phyloP scores from a whole-genome alignment of 1,140 invertebrate species.

The Brachionus rubens region DNA sequence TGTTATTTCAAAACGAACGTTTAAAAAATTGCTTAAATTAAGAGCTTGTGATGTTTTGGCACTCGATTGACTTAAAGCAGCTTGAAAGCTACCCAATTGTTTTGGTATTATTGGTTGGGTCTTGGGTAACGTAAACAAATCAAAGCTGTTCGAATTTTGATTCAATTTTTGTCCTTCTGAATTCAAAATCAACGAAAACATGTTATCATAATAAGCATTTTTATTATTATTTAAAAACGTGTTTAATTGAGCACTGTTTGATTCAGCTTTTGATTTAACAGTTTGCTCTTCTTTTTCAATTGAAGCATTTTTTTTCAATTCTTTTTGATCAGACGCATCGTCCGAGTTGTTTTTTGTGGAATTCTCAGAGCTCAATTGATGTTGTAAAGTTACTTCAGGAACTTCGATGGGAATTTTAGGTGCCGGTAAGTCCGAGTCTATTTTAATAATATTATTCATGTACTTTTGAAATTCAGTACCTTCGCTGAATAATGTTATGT shows the following conservation, averaged over 20 bases:
- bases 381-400: background rate
- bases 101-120: background rate
- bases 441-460: conserved; percentile 33
- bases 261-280: background rate
- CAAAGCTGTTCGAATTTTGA: conserved; percentile 4
- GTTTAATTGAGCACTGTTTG: background rate
- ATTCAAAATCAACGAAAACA: conserved; percentile 32
- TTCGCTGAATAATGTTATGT: background rate
- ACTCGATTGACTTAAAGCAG: background rate
- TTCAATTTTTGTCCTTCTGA: conserved; percentile 18
- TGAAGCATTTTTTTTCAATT: background rate
- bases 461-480: conserved; percentile 34
- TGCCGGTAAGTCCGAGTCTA: background rate
- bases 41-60: background rate
- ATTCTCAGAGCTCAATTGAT: conserved; percentile 15
- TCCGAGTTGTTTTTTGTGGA: conserved; percentile 37
- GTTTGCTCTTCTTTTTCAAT: background rate
- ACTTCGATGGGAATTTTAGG: background rate
- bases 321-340: background rate
- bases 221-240: conserved; percentile 6
- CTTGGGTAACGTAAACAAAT: conserved; percentile 19
- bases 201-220: conserved; percentile 31
- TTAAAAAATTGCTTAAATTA: conserved; percentile 37
- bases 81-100: conserved; percentile 14
- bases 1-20: conserved; percentile 40